phyloP scores from a whole-genome alignment of 2,888 invertebrate species.

The Thymelicus acteon region DNA sequence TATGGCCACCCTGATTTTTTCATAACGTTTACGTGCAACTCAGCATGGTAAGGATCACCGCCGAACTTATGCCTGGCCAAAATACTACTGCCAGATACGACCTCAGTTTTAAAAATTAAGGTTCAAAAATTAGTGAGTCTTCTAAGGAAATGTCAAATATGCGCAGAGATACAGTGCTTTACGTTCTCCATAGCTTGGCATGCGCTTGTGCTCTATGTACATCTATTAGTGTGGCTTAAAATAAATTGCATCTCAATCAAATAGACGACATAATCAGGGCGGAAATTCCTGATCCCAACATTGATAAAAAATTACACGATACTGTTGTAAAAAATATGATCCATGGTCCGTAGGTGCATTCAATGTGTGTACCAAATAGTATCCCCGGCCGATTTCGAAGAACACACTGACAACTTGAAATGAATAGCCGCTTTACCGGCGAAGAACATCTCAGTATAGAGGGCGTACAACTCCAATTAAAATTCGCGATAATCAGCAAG shows the following conservation, averaged over 20 bases:
- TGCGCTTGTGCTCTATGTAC: slow-evolving; percentile 45
- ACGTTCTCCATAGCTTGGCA: slow-evolving; percentile 46
- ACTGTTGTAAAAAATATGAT: slow-evolving; percentile 37
- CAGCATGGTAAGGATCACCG: no score
- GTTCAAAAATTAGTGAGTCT: no score
- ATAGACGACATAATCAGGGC: slow-evolving; percentile 48
- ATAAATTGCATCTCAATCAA: slow-evolving; percentile 41
- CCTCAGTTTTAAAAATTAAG: no score
- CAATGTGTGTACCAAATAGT: slow-evolving; percentile 39
- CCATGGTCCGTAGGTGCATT: background rate
- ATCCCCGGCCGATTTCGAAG: slow-evolving; percentile 26
- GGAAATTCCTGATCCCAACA: slow-evolving; percentile 45
- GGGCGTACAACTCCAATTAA: no score
- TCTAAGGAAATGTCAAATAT: no score
- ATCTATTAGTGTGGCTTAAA: slow-evolving; percentile 46
- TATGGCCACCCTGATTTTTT: no score
- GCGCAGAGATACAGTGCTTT: slow-evolving; percentile 34
- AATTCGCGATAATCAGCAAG: background rate
- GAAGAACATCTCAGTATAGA: no score
- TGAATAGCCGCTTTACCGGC: no score
- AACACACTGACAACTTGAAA: no score
- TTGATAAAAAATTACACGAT: slow-evolving; percentile 41
- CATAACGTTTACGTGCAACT: no score
- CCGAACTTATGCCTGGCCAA: no score
- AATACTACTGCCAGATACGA: no score